Conservation (phyloP, 92 coral and sea anemone genomes). For the Palythoa grandiflora region DNA sequence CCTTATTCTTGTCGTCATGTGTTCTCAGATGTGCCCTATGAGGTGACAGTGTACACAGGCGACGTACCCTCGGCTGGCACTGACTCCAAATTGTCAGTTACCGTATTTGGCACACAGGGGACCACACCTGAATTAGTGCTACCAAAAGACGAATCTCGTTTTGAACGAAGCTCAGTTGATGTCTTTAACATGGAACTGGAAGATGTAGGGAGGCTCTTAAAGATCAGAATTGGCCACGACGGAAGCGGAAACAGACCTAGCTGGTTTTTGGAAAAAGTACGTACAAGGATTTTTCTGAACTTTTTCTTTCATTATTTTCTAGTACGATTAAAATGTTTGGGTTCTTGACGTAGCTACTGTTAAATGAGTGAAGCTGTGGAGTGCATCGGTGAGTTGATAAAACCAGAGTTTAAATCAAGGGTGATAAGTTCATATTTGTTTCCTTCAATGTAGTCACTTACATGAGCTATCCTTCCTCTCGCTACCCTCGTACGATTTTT, state of each 20-base stretch:
- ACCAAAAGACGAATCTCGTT: conserved; percentile 88
- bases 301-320: neutral
- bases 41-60: conserved; percentile 83
- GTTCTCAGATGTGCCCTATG: conserved; percentile 83
- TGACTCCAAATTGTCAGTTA: conserved; percentile 78
- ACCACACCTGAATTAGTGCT: conserved; percentile 83
- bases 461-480: no score
- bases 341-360: no score
- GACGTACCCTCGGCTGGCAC: conserved; percentile 93
- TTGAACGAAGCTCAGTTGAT: conserved; percentile 90
- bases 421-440: no score
- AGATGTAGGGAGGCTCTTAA: conserved; percentile 91
- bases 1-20: neutral
- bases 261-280: conserved; percentile 96
- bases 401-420: no score
- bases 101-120: conserved; percentile 87
- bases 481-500: no score
- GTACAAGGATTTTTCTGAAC: neutral
- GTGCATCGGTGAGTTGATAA: no score
- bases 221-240: conserved; percentile 88
- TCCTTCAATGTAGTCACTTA: no score
- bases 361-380: no score
- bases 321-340: no score
- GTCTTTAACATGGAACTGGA: conserved; percentile 83
- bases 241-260: conserved; percentile 91